Evolutionary conservation across 2,888 invertebrate genomes (phyloP).

Genomic region (Sympetrum striolatum): DNA sequence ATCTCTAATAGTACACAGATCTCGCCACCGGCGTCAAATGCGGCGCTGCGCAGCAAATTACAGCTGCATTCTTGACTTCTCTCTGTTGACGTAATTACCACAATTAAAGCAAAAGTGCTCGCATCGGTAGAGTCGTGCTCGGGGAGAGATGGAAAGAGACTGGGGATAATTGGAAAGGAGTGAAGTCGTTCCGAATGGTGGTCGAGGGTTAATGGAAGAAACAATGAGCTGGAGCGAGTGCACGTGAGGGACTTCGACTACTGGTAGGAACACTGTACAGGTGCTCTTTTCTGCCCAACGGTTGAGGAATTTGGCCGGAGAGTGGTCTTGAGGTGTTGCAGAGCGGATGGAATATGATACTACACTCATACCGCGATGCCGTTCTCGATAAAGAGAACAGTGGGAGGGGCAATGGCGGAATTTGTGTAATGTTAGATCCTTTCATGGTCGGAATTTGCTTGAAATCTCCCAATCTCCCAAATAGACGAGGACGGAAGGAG

Average conservation of each 20-base stretch:
- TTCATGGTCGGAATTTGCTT: too few relatives aligned
- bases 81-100: not conserved
- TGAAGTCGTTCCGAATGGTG: not conserved
- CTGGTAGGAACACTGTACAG: too few relatives aligned
- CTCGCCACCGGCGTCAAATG: not conserved
- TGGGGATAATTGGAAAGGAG: not conserved
- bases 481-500: too few relatives aligned
- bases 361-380: too few relatives aligned
- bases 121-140: not conserved
- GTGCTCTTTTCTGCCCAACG: too few relatives aligned
- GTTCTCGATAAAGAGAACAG: too few relatives aligned
- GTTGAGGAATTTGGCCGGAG: too few relatives aligned
- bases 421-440: too few relatives aligned
- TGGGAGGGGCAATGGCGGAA: too few relatives aligned
- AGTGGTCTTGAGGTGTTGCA: too few relatives aligned
- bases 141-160: not conserved
- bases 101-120: not conserved
- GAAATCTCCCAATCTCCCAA: too few relatives aligned
- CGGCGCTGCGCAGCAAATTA: not conserved
- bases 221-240: not conserved
- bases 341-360: too few relatives aligned
- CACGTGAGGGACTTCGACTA: not conserved
- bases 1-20: not conserved
- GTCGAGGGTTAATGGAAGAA: not conserved
- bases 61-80: not conserved